Conservation (phyloP, 2,797 vertebrate species). For the Sebastes nivosus region DNA sequence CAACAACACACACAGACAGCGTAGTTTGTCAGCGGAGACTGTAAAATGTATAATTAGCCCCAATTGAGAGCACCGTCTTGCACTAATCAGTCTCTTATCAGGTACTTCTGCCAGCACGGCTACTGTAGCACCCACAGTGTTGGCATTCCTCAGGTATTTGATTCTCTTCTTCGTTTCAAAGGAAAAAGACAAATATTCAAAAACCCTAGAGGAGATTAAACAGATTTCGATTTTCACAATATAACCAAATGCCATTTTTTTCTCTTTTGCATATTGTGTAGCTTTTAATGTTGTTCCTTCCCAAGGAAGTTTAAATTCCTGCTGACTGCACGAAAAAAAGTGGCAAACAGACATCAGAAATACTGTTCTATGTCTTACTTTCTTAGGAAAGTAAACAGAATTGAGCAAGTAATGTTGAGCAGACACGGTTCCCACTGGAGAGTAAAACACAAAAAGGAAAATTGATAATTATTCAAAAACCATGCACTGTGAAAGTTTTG, state of each 20-base stretch:
- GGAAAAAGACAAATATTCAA: neutral
- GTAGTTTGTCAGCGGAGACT: slow-evolving; percentile 11
- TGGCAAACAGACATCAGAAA: neutral
- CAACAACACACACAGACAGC: neutral
- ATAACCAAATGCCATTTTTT: neutral
- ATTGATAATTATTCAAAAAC: neutral
- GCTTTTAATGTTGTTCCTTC: neutral
- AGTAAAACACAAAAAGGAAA: neutral
- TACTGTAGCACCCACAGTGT: neutral
- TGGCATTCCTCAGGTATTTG: neutral
- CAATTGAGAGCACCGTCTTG: slow-evolving; percentile 12
- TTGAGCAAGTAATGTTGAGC: neutral
- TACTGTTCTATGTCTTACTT: neutral
- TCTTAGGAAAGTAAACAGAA: neutral
- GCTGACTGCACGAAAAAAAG: neutral
- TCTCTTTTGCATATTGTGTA: neutral
- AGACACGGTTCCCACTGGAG: neutral
- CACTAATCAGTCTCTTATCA: slow-evolving; percentile 28
- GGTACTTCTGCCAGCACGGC: neutral
- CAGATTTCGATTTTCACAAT: neutral
- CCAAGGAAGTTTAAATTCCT: neutral
- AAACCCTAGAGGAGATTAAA: neutral
- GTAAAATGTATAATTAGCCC: slow-evolving; percentile 48
- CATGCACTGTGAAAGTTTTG: neutral
- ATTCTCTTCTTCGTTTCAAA: neutral